phyloP scores from a whole-genome alignment of 1,140 invertebrate genomes.

The Bilobella aurantiaca region DNA sequence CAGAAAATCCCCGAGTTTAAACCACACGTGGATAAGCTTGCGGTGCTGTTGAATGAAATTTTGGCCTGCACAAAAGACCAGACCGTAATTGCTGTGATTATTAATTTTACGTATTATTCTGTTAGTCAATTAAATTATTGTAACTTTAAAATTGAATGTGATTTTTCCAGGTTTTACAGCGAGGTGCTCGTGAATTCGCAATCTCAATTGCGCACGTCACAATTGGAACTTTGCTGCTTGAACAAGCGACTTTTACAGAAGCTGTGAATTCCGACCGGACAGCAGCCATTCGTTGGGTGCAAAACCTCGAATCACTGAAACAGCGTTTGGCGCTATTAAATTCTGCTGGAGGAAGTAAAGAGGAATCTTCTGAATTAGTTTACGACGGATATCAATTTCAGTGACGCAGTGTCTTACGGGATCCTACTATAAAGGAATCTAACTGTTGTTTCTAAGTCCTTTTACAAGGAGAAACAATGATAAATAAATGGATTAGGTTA shows the following conservation, averaged over 20 bases:
- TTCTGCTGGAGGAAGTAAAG: not conserved
- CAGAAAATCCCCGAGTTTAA: conserved; percentile 7
- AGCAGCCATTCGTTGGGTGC: conserved; percentile 36
- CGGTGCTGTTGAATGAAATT: too few species aligned
- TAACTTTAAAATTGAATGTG: not conserved
- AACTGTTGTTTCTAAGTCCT: too few species aligned
- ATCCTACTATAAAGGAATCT: not conserved
- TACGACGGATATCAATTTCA: conserved; percentile 22
- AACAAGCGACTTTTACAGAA: conserved; percentile 39
- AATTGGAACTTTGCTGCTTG: conserved; percentile 42
- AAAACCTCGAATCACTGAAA: not conserved
- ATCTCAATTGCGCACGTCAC: conserved; percentile 43
- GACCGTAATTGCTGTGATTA: too few species aligned
- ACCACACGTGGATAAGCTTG: not conserved
- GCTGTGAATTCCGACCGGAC: conserved; percentile 36
- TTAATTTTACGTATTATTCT: too few species aligned
- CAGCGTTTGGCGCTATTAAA: not conserved
- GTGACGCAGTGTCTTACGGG: not conserved
- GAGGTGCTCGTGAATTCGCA: conserved; percentile 44
- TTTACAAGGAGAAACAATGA: too few species aligned
- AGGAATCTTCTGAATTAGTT: conserved; percentile 24
- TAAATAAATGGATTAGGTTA: not conserved
- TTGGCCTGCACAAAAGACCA: too few species aligned
- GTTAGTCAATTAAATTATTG: too few species aligned
- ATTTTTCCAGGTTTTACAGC: conserved; percentile 33